Percentiles rank a stretch among this genome's conserved stretches.
These are phyloP conservation scores for Maniola hyperantus DNA, from an alignment of 2,888 invertebrate species.

Conservation along the genomic window DNA sequence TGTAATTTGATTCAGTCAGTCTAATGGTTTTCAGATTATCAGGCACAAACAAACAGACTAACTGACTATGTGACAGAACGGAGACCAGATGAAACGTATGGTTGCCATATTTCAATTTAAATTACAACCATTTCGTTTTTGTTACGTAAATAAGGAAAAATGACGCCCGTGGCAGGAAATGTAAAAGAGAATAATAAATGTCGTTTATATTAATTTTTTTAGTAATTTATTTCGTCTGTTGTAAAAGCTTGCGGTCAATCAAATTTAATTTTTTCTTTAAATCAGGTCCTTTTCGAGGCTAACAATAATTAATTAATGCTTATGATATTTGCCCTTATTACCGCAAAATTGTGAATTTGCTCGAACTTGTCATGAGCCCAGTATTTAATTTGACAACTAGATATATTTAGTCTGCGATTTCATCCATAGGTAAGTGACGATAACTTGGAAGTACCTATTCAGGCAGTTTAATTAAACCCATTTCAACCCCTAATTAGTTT, in stretches of 20 bases:
- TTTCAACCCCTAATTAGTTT: too few species aligned
- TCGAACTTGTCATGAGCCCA: too few species aligned
- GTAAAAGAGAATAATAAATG: constrained; percentile 50
- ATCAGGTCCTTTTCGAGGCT: not conserved
- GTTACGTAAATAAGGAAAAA: constrained; percentile 54
- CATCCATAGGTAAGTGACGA: too few species aligned
- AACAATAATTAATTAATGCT: not conserved
- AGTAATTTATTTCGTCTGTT: constrained; percentile 30
- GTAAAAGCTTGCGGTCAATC: constrained; percentile 20
- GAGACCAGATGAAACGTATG: constrained; percentile 8
- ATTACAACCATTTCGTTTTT: constrained; percentile 56
- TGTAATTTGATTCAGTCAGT: too few species aligned
- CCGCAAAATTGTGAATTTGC: not conserved
- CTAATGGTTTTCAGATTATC: too few species aligned
- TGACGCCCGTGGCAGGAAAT: constrained; percentile 38
- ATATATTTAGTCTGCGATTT: too few species aligned
- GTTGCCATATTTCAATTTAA: constrained; percentile 57
- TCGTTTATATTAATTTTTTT: constrained; percentile 54
- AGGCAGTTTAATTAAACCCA: too few species aligned
- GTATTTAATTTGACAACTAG: too few species aligned
- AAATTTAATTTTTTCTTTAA: constrained; percentile 4
- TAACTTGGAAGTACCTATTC: too few species aligned
- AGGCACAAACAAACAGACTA: too few species aligned
- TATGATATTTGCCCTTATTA: not conserved
- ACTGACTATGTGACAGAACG: not conserved